Percentiles rank a stretch among this genome's conserved stretches.
These are phyloP conservation scores for Hypsopygia costalis DNA, from an alignment of 2,888 invertebrate genomes.

Conservation along the genomic window DNA sequence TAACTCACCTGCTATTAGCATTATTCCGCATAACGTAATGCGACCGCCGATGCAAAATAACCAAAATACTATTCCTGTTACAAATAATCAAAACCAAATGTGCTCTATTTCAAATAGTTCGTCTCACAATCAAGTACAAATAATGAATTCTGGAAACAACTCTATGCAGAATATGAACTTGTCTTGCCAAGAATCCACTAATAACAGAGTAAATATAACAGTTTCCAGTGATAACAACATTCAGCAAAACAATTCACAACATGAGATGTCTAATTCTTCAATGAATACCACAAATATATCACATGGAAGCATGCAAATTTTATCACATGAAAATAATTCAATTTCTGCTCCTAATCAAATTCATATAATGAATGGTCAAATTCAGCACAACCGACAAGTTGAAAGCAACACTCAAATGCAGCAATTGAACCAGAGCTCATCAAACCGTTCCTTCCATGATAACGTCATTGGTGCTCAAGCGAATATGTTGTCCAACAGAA, in stretches of 20 bases:
- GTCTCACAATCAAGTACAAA: conserved; percentile 61
- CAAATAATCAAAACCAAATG: conserved; percentile 67
- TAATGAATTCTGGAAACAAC: conserved; percentile 63
- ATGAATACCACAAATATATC: conserved; percentile 53
- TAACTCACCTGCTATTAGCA: conserved; percentile 62
- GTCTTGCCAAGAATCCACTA: conserved; percentile 63
- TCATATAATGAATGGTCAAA: conserved; percentile 74
- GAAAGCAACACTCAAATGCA: conserved; percentile 60
- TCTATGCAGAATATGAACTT: conserved; percentile 64
- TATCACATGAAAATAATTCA: conserved; percentile 60
- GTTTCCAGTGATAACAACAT: conserved; percentile 49
- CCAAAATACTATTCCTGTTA: conserved; percentile 53
- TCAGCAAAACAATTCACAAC: conserved; percentile 53
- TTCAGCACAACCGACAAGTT: conserved; percentile 62
- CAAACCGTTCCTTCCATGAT: conserved; percentile 61
- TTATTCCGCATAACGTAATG: conserved; percentile 66
- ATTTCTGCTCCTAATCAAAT: conserved; percentile 61
- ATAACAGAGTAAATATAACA: conserved; percentile 55
- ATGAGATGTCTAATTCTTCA: conserved; percentile 47
- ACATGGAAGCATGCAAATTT: conserved; percentile 65
- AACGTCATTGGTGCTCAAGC: conserved; percentile 50
- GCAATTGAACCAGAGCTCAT: conserved; percentile 49
- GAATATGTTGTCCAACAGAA: conserved; percentile 58
- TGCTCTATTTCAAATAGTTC: conserved; percentile 56
- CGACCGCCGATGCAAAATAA: conserved; percentile 57